phyloP scores from a whole-genome alignment of 2,113 vertebrate genomes.

The Pionites leucogaster region DNA sequence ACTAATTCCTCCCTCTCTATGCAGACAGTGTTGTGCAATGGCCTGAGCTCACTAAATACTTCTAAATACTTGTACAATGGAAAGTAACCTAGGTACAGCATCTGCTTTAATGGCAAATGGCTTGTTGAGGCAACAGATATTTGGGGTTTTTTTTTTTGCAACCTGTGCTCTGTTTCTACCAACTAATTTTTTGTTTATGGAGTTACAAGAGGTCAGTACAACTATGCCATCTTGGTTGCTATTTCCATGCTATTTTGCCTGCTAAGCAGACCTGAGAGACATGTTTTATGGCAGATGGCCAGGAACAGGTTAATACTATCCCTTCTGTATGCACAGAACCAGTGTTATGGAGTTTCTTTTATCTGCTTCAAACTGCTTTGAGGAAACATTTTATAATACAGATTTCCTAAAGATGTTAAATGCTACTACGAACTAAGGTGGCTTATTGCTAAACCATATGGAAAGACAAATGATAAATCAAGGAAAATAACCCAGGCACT shows the following conservation, averaged over 20 bases:
- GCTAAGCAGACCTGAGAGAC: not conserved
- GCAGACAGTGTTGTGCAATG: conserved; percentile 67
- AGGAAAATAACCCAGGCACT: not conserved
- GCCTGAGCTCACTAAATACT: conserved; percentile 35
- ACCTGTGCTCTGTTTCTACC: not conserved
- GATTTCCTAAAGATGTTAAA: not conserved
- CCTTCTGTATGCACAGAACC: not conserved
- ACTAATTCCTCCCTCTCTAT: conserved; percentile 31
- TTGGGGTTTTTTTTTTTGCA: not conserved
- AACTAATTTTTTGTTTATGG: not conserved
- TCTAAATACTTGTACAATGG: not conserved
- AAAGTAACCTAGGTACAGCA: not conserved
- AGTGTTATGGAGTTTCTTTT: not conserved
- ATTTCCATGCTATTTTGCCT: not conserved
- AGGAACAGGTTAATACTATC: not conserved
- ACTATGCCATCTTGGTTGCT: not conserved
- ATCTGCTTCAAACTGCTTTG: not conserved
- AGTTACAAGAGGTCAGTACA: not conserved
- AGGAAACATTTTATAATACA: not conserved
- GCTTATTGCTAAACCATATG: not conserved
- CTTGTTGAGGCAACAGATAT: not conserved
- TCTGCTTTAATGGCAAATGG: not conserved
- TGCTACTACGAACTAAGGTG: not conserved
- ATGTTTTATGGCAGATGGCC: not conserved
- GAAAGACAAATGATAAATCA: conserved; percentile 32